Base-by-base conservation (phyloP, 2,888 invertebrate genomes). In the Anarsia innoxiella region DNA sequence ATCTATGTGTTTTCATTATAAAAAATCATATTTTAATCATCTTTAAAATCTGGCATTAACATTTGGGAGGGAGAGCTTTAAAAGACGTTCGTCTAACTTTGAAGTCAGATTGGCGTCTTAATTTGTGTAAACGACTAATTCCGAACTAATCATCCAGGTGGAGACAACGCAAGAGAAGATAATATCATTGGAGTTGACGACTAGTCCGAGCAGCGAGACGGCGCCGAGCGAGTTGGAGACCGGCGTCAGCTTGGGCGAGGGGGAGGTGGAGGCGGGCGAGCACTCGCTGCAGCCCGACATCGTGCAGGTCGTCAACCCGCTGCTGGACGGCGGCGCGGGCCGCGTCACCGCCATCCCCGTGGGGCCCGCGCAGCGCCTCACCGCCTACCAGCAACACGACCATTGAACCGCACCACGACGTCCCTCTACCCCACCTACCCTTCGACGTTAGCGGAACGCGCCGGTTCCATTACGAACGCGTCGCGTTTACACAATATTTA, bases 121-220 rank as follows among this genome's bases (percentile, higher is more conserved):
- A n/a, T n/a, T n/a, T n/a, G n/a, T n/a, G n/a, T n/a, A n/a, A n/a
- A n/a, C n/a, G n/a, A n/a, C n/a, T n/a, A n/a, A n/a, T n/a, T n/a
- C n/a, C n/a, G n/a, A n/a, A n/a, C n/a, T n/a, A n/a, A n/a, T n/a
- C n/a, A 23, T 45, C 39, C 73, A 93, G 95, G 94, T 95, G 73
- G 95, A 95, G 88, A 95, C 95, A 44, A 91, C 94, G 46, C 92
- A 93, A 79, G 94, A 95, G 82, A 95, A 94, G 85, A 95, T 95
- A 56, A 93, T 95, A 78, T 94, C 95, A 40, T 80, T 95, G 76
- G 95, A 95, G 79, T 79, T 95, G 66, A 92, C 91, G 44, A 89
- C 87, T 67, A 84, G 88, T 77, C 83, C 89, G 51, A 67, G 87
- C 55, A 88, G 88, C 41, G 88, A 88, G 54, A 87, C 87, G 13